Percentiles rank a stretch among this genome's conserved stretches.
These are phyloP conservation scores for Montipora foliosa DNA, from an alignment of 64 coral and sea anemone genomes.

Conservation along the genomic window DNA sequence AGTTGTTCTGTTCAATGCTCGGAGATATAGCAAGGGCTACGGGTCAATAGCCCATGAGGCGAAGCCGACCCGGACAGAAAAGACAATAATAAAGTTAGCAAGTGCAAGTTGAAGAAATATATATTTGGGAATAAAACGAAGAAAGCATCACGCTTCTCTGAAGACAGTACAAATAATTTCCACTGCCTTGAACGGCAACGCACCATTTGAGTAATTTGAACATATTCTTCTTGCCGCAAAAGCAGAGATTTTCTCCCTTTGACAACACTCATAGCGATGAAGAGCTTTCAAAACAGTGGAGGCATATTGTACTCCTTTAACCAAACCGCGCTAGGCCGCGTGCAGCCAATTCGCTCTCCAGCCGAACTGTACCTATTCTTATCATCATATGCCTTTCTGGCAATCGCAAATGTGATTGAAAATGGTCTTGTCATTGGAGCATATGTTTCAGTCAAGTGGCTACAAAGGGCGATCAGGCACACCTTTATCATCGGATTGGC, in stretches of 20 bases:
- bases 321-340: not conserved
- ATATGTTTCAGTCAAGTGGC: conserved; percentile 28
- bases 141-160: no score
- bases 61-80: no score
- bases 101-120: no score
- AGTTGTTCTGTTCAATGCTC: no score
- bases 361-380: conserved; percentile 8
- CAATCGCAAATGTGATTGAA: conserved; percentile 8
- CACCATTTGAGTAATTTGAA: not conserved
- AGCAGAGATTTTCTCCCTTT: not conserved
- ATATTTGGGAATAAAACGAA: no score
- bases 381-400: conserved; percentile 19
- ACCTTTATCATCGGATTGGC: conserved; percentile 66
- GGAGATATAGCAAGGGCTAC: no score
- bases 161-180: no score
- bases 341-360: not conserved
- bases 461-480: conserved; percentile 10
- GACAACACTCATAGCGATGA: not conserved
- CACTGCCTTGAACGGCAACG: no score
- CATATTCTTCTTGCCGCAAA: not conserved
- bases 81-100: no score
- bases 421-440: conserved; percentile 60
- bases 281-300: not conserved
- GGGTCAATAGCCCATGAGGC: no score
- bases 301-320: not conserved